Evolutionary conservation across 2,797 vertebrate genomes (phyloP), one percentile per base, ranked within the genome.

Genomic region (Acanthis flammea): DNA sequence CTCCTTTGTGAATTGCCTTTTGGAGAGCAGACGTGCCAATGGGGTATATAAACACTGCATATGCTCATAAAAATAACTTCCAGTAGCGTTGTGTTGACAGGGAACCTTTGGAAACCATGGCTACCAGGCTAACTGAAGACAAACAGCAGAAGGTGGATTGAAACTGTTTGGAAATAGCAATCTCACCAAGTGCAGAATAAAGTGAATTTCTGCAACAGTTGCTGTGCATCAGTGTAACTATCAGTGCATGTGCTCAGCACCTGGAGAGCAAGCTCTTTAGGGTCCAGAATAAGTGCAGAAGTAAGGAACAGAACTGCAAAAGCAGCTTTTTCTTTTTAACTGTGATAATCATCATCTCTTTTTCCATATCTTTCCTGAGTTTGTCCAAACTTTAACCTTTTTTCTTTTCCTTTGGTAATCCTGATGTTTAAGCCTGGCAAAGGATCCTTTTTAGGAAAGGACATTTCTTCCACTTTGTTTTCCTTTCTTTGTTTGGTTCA

Each of bases 161-260:
- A 85, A 94, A 60, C 7, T 60, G 6, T 51, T 65, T 76, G 53
- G 62, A 85, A 89, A 79, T 7, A 70, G 4, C 30, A 35, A 24
- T 51, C 5, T n/a, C 14, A 31, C 13, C 25, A 44, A 33, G 18
- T 71, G 35, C 23, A 85, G 76, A 89, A 86, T 23, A 37, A 65
- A 74, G 19, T 22, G 30, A 33, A 53, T 53, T 94, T 60, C 72
- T 94, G 48, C 41, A 82, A 30, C 8, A 48, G 17, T 70, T 54
- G 11, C 16, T 70, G n/a, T 58, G 11, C 31, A 30, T 71, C 35
- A n/a, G 1, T 25, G 21, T 42, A 60, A 39, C 13, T 60, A 28
- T 39, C 0, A 0, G 27, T 33, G 14, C 4, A 39, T 6, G 9
- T 17, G 6, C n/a, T 79, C 53, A 44, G 33, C 6, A 28, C 1